phyloP scores from a whole-genome alignment of 2,888 invertebrate species.

The Chaetogeoica ovagalla region DNA sequence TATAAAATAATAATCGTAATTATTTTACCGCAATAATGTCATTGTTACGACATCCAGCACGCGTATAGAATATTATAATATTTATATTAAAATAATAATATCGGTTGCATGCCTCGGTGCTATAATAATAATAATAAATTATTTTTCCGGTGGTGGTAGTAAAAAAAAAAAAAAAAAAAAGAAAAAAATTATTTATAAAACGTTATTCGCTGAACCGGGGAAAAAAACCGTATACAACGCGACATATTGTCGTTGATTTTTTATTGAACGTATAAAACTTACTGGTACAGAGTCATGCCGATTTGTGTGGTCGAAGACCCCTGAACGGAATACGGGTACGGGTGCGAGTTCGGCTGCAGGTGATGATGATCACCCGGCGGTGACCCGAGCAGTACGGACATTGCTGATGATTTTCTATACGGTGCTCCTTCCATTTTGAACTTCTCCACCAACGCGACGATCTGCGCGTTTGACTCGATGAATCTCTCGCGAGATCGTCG shows the following conservation, averaged over 20 bases:
- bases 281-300: slow-evolving; percentile 56
- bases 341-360: slow-evolving; percentile 56
- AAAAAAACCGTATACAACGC: not conserved
- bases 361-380: slow-evolving; percentile 63
- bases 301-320: slow-evolving; percentile 47
- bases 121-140: too few relatives aligned
- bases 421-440: slow-evolving; percentile 84
- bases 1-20: not conserved
- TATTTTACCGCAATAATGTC: not conserved
- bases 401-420: slow-evolving; percentile 67
- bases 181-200: not conserved
- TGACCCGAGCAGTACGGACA: slow-evolving; percentile 59
- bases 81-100: not conserved
- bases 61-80: not conserved
- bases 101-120: not conserved
- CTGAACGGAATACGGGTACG: slow-evolving; percentile 44
- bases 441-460: slow-evolving; percentile 86
- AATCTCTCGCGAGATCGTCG: slow-evolving; percentile 85
- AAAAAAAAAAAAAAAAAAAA: too few relatives aligned
- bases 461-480: slow-evolving; percentile 90
- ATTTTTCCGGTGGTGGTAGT: not conserved
- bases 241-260: not conserved
- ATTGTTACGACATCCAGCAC: slow-evolving; percentile 14
- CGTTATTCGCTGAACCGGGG: not conserved
- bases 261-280: slow-evolving; percentile 37